Conservation (phyloP, 2,888 invertebrate species). For the Drosophila hawaiiensis region DNA sequence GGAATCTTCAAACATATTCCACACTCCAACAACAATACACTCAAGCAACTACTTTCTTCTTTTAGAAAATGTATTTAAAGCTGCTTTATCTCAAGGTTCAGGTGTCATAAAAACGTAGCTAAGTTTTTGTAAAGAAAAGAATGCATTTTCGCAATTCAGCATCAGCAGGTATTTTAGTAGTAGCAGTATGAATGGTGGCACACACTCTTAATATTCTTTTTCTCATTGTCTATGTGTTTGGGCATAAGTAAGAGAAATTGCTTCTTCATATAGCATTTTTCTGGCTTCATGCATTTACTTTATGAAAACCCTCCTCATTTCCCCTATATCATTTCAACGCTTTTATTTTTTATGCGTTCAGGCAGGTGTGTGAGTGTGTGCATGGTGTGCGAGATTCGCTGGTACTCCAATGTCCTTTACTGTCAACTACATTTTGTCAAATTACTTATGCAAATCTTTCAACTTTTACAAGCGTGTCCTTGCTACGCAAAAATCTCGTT, state of each 20-base stretch:
- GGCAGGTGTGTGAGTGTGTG: slow-evolving; percentile 27
- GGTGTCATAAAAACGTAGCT: not conserved
- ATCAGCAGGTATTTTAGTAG: slow-evolving; percentile 1
- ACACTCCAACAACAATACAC: not conserved
- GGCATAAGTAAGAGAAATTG: slow-evolving; percentile 73
- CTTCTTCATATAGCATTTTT: slow-evolving; percentile 63
- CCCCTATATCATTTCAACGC: slow-evolving; percentile 54
- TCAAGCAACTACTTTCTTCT: not conserved
- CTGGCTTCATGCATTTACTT: slow-evolving; percentile 54
- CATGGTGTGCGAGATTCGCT: slow-evolving; percentile 51
- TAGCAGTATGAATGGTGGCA: slow-evolving; percentile 8
- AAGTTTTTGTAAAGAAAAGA: slow-evolving; percentile 6
- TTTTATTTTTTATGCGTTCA: slow-evolving; percentile 39
- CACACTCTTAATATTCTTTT: slow-evolving; percentile 16
- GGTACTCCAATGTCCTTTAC: slow-evolving; percentile 70
- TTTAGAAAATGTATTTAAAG: slow-evolving; percentile 1
- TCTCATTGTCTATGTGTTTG: slow-evolving; percentile 30
- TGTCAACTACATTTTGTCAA: slow-evolving; percentile 82
- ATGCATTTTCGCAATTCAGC: slow-evolving; percentile 27
- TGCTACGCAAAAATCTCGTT: slow-evolving; percentile 76
- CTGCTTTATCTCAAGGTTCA: not conserved
- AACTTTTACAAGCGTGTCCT: slow-evolving; percentile 76
- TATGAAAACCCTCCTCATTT: slow-evolving; percentile 41
- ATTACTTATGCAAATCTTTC: slow-evolving; percentile 83
- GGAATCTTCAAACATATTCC: not conserved